Evolutionary conservation across 2,113 vertebrate species (phyloP).

Genomic region (Datnioides undecimradiatus): DNA sequence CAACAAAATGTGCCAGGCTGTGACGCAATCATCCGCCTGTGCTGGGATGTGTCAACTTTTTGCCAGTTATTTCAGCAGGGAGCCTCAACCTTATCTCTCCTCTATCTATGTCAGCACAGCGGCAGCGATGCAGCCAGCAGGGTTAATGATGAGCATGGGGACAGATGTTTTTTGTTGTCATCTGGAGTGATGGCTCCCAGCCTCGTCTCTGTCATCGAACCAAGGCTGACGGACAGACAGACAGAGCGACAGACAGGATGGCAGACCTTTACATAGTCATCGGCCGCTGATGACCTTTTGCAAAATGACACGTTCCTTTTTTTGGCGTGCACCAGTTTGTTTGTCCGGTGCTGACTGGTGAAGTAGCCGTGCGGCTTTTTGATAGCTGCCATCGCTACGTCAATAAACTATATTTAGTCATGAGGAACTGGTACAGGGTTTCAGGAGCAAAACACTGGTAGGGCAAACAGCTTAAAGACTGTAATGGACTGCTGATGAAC

Average conservation of each 20-base stretch:
- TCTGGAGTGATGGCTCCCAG: constrained; percentile 66
- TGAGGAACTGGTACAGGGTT: background rate
- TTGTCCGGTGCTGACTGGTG: background rate
- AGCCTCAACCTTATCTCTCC: constrained; percentile 48
- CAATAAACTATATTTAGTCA: background rate
- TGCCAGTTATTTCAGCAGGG: constrained; percentile 52
- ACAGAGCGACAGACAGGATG: constrained; percentile 17
- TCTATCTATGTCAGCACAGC: constrained; percentile 52
- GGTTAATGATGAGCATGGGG: constrained; percentile 73
- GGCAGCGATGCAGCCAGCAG: constrained; percentile 54
- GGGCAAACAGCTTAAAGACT: background rate
- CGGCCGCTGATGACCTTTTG: constrained; percentile 48
- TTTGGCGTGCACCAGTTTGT: constrained; percentile 15
- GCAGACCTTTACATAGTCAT: constrained; percentile 26
- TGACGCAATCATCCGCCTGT: constrained; percentile 50
- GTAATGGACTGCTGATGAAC: constrained; percentile 1
- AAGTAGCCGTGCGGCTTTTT: background rate
- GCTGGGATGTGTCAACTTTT: constrained; percentile 32
- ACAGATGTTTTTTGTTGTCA: constrained; percentile 75
- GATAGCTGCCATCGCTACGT: background rate
- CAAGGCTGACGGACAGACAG: constrained; percentile 30
- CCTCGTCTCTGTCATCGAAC: constrained; percentile 56
- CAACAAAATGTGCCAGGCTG: constrained; percentile 28
- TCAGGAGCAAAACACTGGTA: background rate
- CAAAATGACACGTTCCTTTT: constrained; percentile 5